Percentiles rank a stretch among this genome's conserved stretches.
Evolutionary conservation across 2,113 vertebrate genomes (phyloP).

Genomic region (Silurus asotus): DNA sequence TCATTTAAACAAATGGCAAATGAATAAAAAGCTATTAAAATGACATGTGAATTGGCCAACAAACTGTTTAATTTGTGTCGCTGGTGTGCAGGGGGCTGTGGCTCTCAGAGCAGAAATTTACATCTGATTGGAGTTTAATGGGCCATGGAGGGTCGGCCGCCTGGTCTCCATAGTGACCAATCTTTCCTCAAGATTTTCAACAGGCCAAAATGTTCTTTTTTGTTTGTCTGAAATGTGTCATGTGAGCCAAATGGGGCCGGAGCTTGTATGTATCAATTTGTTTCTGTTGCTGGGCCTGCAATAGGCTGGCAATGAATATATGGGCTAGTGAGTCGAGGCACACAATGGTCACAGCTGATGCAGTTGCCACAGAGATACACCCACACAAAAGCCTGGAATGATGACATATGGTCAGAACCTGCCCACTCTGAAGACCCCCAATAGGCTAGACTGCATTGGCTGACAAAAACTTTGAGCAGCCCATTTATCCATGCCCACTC

Average conservation of each 20-base stretch:
- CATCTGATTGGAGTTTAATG: conserved; percentile 93
- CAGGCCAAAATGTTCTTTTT: conserved; percentile 84
- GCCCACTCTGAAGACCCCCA: conserved; percentile 76
- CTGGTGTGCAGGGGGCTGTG: conserved; percentile 71
- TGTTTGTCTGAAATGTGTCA: conserved; percentile 81
- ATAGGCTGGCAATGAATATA: conserved; percentile 83
- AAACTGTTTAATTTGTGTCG: conserved; percentile 87
- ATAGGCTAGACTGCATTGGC: conserved; percentile 69
- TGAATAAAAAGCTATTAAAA: conserved; percentile 88
- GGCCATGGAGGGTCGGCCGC: conserved; percentile 75
- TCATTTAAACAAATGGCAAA: conserved; percentile 82
- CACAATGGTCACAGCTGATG: conserved; percentile 84
- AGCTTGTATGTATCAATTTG: conserved; percentile 92
- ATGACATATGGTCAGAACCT: conserved; percentile 91
- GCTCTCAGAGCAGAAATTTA: conserved; percentile 75
- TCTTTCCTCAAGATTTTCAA: conserved; percentile 90
- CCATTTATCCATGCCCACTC: conserved; percentile 72
- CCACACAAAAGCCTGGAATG: conserved; percentile 79
- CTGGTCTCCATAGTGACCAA: conserved; percentile 78
- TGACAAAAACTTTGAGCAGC: conserved; percentile 66
- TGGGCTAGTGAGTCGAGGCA: conserved; percentile 74
- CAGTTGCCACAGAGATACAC: conserved; percentile 83
- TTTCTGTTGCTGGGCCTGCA: conserved; percentile 81
- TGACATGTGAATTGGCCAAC: conserved; percentile 89
- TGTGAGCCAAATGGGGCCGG: conserved; percentile 77